These are phyloP conservation scores for Iphiclides podalirius DNA, from an alignment of 2,888 invertebrate species.

Conservation along the genomic window DNA sequence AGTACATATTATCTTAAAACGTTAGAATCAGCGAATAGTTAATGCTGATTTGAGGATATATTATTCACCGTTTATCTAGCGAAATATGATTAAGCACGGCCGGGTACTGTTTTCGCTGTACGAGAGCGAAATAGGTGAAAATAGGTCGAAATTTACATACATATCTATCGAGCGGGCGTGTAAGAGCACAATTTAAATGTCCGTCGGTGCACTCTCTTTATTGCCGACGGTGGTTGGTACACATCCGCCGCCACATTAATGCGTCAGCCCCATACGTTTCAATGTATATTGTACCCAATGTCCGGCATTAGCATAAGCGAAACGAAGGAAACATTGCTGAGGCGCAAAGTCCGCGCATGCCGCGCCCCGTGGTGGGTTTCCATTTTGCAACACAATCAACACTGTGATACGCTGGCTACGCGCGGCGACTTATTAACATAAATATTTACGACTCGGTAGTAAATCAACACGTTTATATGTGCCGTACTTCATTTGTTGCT, in stretches of 20 bases:
- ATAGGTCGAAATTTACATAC: conserved; percentile 22
- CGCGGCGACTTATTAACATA: conserved; percentile 60
- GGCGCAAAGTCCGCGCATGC: conserved; percentile 47
- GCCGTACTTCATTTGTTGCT: conserved; percentile 52
- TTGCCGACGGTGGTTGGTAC: conserved; percentile 30
- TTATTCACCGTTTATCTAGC: conserved; percentile 16
- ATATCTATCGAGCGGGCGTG: conserved; percentile 16
- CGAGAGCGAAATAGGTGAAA: conserved; percentile 18
- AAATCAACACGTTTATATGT: conserved; percentile 68
- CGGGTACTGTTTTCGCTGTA: conserved; percentile 7
- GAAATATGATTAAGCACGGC: conserved; percentile 19
- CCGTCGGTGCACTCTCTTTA: conserved; percentile 21
- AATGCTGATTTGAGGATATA: conserved; percentile 14
- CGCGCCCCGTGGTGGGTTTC: conserved; percentile 50
- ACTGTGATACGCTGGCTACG: conserved; percentile 45
- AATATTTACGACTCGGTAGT: conserved; percentile 62
- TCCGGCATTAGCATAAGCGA: conserved; percentile 63
- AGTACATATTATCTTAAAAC: too few relatives aligned
- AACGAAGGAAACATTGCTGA: conserved; percentile 54
- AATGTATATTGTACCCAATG: conserved; percentile 68
- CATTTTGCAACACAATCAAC: conserved; percentile 70
- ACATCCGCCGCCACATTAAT: conserved; percentile 56
- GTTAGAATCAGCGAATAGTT: too few relatives aligned
- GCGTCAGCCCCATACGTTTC: conserved; percentile 62
- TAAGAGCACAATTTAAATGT: conserved; percentile 22